Conservation (phyloP, 2,113 vertebrate species). For the Vicugna pacos region DNA sequence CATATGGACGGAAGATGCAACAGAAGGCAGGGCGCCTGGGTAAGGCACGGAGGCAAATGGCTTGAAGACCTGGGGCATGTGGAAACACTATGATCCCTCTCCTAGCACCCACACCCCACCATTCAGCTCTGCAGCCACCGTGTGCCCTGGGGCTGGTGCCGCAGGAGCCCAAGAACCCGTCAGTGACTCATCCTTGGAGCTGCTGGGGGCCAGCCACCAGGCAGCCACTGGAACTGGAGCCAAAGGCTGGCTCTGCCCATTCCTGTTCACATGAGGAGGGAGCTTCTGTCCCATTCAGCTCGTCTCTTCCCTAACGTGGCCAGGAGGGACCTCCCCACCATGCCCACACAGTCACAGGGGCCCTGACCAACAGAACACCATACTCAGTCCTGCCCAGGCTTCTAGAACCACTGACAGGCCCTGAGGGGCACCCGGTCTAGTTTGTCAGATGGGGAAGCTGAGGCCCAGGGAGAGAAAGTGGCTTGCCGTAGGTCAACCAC, state of each 20-base stretch:
- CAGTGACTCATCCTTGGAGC: slow-evolving; percentile 69
- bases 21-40: neutral
- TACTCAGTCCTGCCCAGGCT: neutral
- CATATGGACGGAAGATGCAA: neutral
- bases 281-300: slow-evolving; percentile 54
- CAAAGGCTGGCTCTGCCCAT: slow-evolving; percentile 50
- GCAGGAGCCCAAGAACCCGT: slow-evolving; percentile 6
- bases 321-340: slow-evolving; percentile 18
- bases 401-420: neutral
- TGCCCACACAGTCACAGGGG: neutral
- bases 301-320: neutral
- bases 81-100: slow-evolving; percentile 63
- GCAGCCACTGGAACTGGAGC: slow-evolving; percentile 11
- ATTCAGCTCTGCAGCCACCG: slow-evolving; percentile 58
- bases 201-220: slow-evolving; percentile 34
- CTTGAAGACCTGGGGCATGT: neutral
- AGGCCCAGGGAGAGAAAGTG: neutral
- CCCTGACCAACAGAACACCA: neutral
- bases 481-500: neutral
- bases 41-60: neutral
- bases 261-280: slow-evolving; percentile 42
- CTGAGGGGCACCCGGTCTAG: neutral
- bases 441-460: neutral
- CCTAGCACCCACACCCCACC: slow-evolving; percentile 17
- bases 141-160: neutral